These are phyloP conservation scores for Aleiodes sp. DNA, from an alignment of 1,140 invertebrate species.

Conservation along the genomic window DNA sequence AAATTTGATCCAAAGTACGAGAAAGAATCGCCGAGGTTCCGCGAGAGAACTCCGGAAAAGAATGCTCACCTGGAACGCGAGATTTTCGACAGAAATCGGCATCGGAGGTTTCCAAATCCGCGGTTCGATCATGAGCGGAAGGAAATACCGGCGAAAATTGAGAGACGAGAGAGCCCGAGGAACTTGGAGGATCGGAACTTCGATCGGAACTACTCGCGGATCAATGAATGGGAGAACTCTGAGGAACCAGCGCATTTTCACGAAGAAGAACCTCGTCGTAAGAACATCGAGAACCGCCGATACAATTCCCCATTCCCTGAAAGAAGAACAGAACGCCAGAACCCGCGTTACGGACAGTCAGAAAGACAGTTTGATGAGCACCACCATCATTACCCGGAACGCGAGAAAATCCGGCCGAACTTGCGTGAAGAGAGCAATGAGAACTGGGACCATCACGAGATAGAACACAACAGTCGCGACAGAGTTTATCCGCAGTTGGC, in stretches of 20 bases:
- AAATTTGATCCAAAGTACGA: conserved; percentile 51
- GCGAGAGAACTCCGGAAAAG: conserved; percentile 49
- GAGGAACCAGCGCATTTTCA: conserved; percentile 54
- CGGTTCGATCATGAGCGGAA: conserved; percentile 49
- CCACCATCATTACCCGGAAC: conserved; percentile 51
- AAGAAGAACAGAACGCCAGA: conserved; percentile 52
- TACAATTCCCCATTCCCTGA: conserved; percentile 61
- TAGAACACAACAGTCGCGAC: conserved; percentile 54
- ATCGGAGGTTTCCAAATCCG: conserved; percentile 51
- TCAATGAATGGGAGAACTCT: conserved; percentile 60
- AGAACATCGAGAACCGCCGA: conserved; percentile 50
- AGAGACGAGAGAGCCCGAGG: conserved; percentile 53
- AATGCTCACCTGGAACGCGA: conserved; percentile 46
- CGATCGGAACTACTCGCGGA: conserved; percentile 54
- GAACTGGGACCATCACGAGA: conserved; percentile 59
- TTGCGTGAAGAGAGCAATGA: conserved; percentile 52
- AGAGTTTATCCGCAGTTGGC: conserved; percentile 44
- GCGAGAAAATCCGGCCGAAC: background rate
- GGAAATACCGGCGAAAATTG: conserved; percentile 52
- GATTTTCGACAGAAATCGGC: conserved; percentile 57
- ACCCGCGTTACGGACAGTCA: conserved; percentile 50
- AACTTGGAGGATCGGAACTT: conserved; percentile 54
- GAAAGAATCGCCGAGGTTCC: conserved; percentile 53
- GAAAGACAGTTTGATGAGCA: conserved; percentile 60
- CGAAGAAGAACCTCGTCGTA: conserved; percentile 56